A percentile compares a stretch with the other conserved stretches of the same genome.
Evolutionary conservation across 37 sponge, comb jelly and placozoan genomes (phyloP).

Genomic region (Cliona cf. orientalis): DNA sequence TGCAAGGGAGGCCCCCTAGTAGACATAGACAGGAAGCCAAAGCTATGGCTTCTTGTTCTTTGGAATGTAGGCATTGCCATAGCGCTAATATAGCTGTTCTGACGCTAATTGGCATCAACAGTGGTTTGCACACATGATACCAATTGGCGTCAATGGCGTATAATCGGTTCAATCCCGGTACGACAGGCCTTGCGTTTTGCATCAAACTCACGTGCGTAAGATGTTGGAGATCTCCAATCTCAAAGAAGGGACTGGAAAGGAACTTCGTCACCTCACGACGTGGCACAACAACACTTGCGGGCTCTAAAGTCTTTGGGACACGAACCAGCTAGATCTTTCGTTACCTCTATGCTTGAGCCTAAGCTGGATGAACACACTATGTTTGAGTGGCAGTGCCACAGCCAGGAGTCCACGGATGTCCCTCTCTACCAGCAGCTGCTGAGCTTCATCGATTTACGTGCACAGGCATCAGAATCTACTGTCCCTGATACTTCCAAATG

Average conservation of each 20-base stretch:
- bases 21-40: too few species aligned
- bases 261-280: conserved; percentile 13
- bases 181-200: too few species aligned
- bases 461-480: conserved; percentile 23
- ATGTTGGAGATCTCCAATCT: conserved; percentile 15
- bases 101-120: too few species aligned
- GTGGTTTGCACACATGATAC: too few species aligned
- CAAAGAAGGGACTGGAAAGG: conserved; percentile 28
- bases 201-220: conserved; percentile 5
- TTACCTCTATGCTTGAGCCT: conserved; percentile 25
- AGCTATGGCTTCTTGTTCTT: too few species aligned
- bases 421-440: conserved; percentile 10
- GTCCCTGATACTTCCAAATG: neutral
- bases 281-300: conserved; percentile 5
- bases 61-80: too few species aligned
- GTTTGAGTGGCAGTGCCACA: conserved; percentile 34
- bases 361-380: conserved; percentile 22
- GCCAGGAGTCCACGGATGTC: conserved; percentile 7
- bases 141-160: too few species aligned
- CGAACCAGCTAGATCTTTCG: conserved; percentile 10
- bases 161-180: too few species aligned
- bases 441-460: conserved; percentile 26
- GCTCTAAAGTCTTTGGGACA: conserved; percentile 19
- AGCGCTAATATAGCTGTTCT: too few species aligned
- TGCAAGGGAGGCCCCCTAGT: too few species aligned